phyloP scores from a whole-genome alignment of 2,888 invertebrate genomes.

The Thera obeliscata region DNA sequence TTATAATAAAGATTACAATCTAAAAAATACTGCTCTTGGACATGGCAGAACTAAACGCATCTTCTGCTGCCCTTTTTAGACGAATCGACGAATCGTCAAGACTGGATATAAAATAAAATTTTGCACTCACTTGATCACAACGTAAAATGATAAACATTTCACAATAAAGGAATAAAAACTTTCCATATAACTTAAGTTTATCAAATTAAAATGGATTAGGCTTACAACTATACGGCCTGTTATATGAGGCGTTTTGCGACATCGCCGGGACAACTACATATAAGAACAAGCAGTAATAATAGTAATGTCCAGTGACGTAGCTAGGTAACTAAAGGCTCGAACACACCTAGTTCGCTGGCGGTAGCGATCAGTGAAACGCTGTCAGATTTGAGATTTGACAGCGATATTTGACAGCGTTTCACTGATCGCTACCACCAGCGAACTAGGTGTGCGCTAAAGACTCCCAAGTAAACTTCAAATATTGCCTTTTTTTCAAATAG shows the following conservation, averaged over 20 bases:
- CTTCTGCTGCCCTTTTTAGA: constrained; percentile 76
- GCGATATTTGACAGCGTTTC: no score
- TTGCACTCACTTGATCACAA: constrained; percentile 84
- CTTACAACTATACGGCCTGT: constrained; percentile 33
- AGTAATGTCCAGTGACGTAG: no score
- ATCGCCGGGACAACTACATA: no score
- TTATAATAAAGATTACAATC: constrained; percentile 80
- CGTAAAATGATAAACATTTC: constrained; percentile 82
- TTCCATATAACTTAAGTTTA: constrained; percentile 54
- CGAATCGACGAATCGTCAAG: constrained; percentile 68
- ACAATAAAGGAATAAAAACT: constrained; percentile 77
- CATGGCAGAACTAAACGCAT: constrained; percentile 73
- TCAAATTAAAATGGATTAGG: constrained; percentile 50
- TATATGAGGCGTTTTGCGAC: constrained; percentile 6
- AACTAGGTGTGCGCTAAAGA: no score
- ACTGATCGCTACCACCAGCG: no score
- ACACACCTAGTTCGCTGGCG: no score
- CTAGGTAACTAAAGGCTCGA: no score
- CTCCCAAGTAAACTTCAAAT: no score
- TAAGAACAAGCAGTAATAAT: no score
- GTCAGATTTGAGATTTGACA: no score
- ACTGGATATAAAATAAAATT: constrained; percentile 75
- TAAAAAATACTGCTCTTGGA: constrained; percentile 84
- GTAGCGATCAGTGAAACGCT: no score
- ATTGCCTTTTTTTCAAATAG: no score